Base-by-base conservation (phyloP, 2,797 vertebrate species). In the Chelonia mydas region DNA sequence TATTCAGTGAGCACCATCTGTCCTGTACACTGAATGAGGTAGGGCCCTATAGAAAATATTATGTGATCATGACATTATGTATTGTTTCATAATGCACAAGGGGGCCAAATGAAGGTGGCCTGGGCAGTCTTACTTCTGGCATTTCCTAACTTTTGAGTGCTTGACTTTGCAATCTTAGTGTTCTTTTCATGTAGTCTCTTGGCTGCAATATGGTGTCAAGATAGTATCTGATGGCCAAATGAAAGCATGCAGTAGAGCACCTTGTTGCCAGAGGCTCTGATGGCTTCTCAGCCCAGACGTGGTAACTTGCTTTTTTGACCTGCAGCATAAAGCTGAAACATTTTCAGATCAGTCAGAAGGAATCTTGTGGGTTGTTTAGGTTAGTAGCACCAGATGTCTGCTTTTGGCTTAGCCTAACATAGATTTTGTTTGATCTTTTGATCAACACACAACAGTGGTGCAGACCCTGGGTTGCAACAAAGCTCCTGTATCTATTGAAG, bases 281-380 rank as follows among this genome's bases (percentile, higher is more conserved):
- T 1, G 5, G 83, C 86, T 83, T 1, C 0, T 12, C 90, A 79
- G 77, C 61, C 89, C 55, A 83, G 45, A 16, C n/a, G 47, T 83
- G 53, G 33, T 45, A 31, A 59, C 87, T 81, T 84, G 19, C n/a
- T 6, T 94, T 96, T 94, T 88, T 94, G 91, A 89, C 84, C 76
- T 85, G 54, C 21, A 78, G 83, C 77, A 87, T 50, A 4, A 90
- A 93, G 27, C 31, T 45, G 45, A 85, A 83, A 45, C 33, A 0
- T 51, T 54, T 92, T 74, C 65, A 81, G 76, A 50, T 92, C 79
- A 12, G 84, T 25, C 88, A 74, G 88, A 92, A 84, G 76, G 57
- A 87, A 72, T 65, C 5, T 27, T 16, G 9, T 27, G 74, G 37
- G 59, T 11, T 45, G 50, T 83, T 92, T 8, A 86, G 76, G 47